phyloP scores from a whole-genome alignment of 1,140 invertebrate species.

The Cyphomyrmex costatus region DNA sequence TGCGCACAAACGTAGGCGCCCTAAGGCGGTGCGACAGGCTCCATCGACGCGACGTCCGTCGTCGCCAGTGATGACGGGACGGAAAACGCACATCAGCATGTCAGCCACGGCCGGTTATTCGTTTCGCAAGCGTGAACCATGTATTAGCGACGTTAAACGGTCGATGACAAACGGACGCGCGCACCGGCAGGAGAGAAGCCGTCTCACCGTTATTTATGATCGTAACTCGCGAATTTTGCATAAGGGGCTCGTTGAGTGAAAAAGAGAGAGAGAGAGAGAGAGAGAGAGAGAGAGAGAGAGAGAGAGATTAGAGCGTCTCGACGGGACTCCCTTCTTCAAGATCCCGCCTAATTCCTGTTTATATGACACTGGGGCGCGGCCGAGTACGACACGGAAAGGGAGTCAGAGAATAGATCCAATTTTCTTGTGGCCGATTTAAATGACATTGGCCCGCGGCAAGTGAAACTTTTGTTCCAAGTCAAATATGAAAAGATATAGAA shows the following conservation, averaged over 20 bases:
- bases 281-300: conserved; percentile 15
- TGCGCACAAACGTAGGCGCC: conserved; percentile 30
- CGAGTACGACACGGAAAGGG: conserved; percentile 9
- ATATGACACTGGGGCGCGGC: conserved; percentile 52
- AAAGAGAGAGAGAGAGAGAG: conserved; percentile 48
- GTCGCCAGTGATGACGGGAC: background rate
- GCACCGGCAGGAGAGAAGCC: background rate
- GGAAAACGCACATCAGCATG: conserved; percentile 21
- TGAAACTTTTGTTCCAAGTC: no score
- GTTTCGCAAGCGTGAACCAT: conserved; percentile 29
- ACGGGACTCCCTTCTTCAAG: background rate
- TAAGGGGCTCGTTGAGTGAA: conserved; percentile 8
- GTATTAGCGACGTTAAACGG: conserved; percentile 32
- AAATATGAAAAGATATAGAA: no score
- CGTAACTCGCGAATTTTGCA: conserved; percentile 51
- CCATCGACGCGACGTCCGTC: conserved; percentile 30
- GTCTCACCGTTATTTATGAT: conserved; percentile 45
- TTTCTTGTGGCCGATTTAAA: conserved; percentile 21
- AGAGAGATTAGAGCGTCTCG: conserved; percentile 42
- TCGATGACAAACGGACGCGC: conserved; percentile 24
- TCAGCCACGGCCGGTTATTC: conserved; percentile 28
- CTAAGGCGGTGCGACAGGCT: background rate
- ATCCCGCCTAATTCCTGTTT: conserved; percentile 58
- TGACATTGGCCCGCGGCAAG: background rate
- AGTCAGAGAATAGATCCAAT: background rate